Evolutionary conservation across 2,888 invertebrate genomes (phyloP).

Genomic region (Malacosoma neustria): DNA sequence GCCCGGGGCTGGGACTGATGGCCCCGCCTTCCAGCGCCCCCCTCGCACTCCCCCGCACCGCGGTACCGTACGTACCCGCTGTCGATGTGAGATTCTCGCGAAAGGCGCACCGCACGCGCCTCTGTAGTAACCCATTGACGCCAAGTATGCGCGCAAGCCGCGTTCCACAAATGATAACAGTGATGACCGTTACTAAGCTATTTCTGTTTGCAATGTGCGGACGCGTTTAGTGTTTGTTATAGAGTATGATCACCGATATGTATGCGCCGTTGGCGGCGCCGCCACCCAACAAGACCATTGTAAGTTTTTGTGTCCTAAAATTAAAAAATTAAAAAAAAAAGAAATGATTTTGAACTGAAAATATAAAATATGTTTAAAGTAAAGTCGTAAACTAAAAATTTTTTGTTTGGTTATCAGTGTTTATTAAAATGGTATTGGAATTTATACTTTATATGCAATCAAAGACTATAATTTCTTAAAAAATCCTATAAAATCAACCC

Average conservation of each 20-base stretch:
- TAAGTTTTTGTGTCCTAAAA: too few species aligned
- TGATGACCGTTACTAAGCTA: conserved; percentile 8
- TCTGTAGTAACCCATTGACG: conserved; percentile 19
- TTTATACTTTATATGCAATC: too few species aligned
- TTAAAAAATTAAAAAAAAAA: too few species aligned
- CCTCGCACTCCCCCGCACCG: conserved; percentile 27
- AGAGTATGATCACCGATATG: conserved; percentile 66
- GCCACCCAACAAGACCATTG: conserved; percentile 50
- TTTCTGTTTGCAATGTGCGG: conserved; percentile 7
- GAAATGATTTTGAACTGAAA: too few species aligned
- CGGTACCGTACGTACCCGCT: conserved; percentile 13
- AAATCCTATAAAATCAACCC: too few species aligned
- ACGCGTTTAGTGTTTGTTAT: conserved; percentile 38
- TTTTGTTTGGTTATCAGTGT: conserved; percentile 1
- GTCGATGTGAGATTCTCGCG: conserved; percentile 16
- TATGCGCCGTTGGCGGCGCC: conserved; percentile 65
- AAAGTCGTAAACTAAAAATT: conserved; percentile 1
- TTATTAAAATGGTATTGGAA: too few species aligned
- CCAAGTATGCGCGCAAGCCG: conserved; percentile 22
- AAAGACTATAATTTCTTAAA: too few species aligned
- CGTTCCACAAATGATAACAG: conserved; percentile 17
- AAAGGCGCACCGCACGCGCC: conserved; percentile 19
- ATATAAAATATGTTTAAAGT: too few species aligned
- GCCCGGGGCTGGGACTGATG: conserved; percentile 58
- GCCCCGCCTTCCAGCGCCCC: conserved; percentile 37